Evolutionary conservation across 2,797 vertebrate genomes (phyloP).

Genomic region (Diplodus puntazzo): DNA sequence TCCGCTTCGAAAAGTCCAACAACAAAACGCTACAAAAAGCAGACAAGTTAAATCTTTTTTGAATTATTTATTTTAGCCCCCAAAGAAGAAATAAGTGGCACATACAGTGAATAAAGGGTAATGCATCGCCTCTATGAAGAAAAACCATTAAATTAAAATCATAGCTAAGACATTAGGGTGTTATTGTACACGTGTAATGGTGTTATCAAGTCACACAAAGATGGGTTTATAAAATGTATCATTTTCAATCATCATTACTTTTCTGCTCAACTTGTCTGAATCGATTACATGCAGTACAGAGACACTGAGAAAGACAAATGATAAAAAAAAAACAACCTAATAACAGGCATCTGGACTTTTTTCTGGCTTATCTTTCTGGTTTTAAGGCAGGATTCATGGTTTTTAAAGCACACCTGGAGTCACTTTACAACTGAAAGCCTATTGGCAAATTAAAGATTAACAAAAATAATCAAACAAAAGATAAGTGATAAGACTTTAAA

Average conservation of each 20-base stretch:
- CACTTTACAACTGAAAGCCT: constrained; percentile 27
- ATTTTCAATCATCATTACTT: constrained; percentile 12
- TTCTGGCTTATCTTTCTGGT: constrained; percentile 46
- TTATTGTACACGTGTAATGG: constrained; percentile 24
- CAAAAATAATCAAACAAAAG: constrained; percentile 17
- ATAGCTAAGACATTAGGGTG: constrained; percentile 14
- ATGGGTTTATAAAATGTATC: neutral
- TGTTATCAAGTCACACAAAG: constrained; percentile 24
- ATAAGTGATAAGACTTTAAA: constrained; percentile 4
- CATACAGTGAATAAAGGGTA: constrained; percentile 40
- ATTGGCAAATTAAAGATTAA: constrained; percentile 27
- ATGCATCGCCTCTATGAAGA: constrained; percentile 36
- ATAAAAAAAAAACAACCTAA: neutral
- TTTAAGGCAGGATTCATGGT: constrained; percentile 63
- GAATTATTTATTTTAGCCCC: constrained; percentile 73
- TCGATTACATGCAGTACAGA: constrained; percentile 18
- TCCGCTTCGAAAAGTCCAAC: neutral
- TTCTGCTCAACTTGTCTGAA: constrained; percentile 18
- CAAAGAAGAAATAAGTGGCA: constrained; percentile 53
- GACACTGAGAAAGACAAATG: neutral
- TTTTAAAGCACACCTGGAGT: constrained; percentile 39
- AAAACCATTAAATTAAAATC: constrained; percentile 45
- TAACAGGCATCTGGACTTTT: constrained; percentile 21
- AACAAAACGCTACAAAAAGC: constrained; percentile 38
- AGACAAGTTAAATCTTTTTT: constrained; percentile 40